Conservation (phyloP, 2,797 vertebrate genomes). For the Strix occidentalis region DNA sequence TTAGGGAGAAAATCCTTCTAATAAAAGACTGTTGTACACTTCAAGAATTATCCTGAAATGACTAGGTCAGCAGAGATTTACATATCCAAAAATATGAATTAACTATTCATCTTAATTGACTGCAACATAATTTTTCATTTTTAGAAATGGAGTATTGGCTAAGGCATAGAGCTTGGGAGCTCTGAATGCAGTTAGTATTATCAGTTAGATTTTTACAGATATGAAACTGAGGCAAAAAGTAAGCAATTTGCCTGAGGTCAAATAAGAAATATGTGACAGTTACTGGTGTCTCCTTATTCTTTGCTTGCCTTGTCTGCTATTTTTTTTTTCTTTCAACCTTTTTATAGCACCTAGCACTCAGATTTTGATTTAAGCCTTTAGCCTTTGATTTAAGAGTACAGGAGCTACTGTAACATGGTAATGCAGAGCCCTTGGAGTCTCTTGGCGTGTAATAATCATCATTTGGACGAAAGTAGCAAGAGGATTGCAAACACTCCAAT, state of each 20-base stretch:
- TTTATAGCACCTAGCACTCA: neutral
- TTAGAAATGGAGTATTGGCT: neutral
- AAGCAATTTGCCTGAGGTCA: conserved; percentile 9
- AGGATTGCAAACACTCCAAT: conserved; percentile 18
- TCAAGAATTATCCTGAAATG: neutral
- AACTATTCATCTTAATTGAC: neutral
- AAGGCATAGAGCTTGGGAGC: neutral
- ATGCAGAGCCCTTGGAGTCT: neutral
- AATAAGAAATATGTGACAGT: neutral
- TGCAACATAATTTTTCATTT: neutral
- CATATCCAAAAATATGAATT: neutral
- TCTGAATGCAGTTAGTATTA: neutral
- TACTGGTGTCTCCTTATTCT: neutral
- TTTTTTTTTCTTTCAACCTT: neutral
- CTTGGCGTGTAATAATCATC: neutral
- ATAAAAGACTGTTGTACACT: neutral
- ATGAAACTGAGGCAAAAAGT: neutral
- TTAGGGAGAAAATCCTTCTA: neutral
- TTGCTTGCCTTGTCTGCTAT: neutral
- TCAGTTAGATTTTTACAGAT: neutral
- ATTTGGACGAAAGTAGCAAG: conserved; percentile 4
- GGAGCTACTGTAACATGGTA: neutral
- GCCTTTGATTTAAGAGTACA: conserved; percentile 8
- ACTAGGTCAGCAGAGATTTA: neutral
- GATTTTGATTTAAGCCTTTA: conserved; percentile 8